A percentile compares a stretch with the other conserved stretches of the same genome.
These are phyloP conservation scores for Porites lutea DNA, from an alignment of 64 coral and sea anemone species.

Conservation along the genomic window DNA sequence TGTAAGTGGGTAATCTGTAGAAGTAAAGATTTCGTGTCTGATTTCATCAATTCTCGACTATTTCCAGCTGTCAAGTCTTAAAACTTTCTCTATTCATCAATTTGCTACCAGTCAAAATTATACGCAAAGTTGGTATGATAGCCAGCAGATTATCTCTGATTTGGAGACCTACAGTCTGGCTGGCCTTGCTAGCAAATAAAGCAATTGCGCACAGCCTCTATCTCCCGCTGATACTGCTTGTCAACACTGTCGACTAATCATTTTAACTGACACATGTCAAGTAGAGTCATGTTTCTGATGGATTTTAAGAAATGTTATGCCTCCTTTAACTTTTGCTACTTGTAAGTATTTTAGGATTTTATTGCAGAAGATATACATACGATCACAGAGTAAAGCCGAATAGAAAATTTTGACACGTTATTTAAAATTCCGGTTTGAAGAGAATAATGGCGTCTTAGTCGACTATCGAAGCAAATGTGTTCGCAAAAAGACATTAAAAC, in stretches of 20 bases:
- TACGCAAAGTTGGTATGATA: slow-evolving; percentile 1
- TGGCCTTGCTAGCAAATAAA: neutral
- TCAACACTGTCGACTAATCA: neutral
- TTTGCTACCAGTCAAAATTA: slow-evolving; percentile 29
- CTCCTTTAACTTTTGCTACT: neutral
- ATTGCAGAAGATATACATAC: neutral
- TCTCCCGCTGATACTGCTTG: slow-evolving; percentile 1
- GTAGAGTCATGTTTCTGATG: neutral
- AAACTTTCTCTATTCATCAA: slow-evolving; percentile 19
- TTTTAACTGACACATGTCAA: slow-evolving; percentile 31
- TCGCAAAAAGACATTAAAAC: no score
- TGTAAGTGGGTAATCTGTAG: neutral
- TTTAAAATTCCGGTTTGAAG: no score
- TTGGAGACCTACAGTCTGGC: slow-evolving; percentile 30
- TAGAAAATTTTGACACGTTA: no score
- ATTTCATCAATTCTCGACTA: neutral
- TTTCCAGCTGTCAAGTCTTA: neutral
- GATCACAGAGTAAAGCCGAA: no score
- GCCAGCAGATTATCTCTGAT: slow-evolving; percentile 15
- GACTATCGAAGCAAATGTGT: no score
- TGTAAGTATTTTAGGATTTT: neutral
- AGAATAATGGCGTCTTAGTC: no score
- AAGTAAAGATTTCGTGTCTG: neutral
- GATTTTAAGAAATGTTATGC: slow-evolving; percentile 1
- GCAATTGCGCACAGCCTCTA: neutral